Evolutionary conservation across 2,113 vertebrate species (phyloP).

Genomic region (Leptobrachium ailaonicum): DNA sequence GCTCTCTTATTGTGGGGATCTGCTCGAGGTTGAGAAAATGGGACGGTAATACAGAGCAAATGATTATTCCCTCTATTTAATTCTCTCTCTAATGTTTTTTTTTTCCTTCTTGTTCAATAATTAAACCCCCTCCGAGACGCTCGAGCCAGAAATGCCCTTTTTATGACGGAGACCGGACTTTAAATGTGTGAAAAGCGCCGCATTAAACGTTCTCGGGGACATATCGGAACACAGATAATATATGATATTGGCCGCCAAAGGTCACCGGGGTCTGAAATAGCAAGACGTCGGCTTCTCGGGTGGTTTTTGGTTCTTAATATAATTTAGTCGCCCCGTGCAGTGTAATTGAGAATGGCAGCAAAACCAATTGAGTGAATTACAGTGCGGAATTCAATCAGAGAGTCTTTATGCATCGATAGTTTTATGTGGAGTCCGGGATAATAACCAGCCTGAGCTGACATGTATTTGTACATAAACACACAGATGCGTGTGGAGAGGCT

Average conservation of each 20-base stretch:
- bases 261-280: neutral
- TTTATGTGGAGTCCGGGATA: conserved; percentile 19
- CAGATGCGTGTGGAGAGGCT: too few species aligned
- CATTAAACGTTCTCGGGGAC: neutral
- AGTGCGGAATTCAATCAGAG: conserved; percentile 24
- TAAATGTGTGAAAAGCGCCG: conserved; percentile 41
- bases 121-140: conserved; percentile 50
- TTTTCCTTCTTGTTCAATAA: conserved; percentile 47
- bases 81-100: conserved; percentile 40
- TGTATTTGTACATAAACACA: conserved; percentile 24
- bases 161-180: conserved; percentile 31
- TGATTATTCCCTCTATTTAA: conserved; percentile 48
- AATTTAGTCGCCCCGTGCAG: conserved; percentile 4
- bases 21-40: neutral
- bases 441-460: conserved; percentile 2
- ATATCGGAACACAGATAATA: neutral
- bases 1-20: neutral
- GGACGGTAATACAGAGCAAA: conserved; percentile 15
- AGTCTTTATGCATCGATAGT: conserved; percentile 21
- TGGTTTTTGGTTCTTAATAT: conserved; percentile 9
- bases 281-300: neutral
- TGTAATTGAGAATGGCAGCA: conserved; percentile 42
- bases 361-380: conserved; percentile 43
- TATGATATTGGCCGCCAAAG: neutral
- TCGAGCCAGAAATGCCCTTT: conserved; percentile 27